These are phyloP conservation scores for Gadopsis bispinosus DNA, from an alignment of 2,797 vertebrate genomes.

Conservation along the genomic window DNA sequence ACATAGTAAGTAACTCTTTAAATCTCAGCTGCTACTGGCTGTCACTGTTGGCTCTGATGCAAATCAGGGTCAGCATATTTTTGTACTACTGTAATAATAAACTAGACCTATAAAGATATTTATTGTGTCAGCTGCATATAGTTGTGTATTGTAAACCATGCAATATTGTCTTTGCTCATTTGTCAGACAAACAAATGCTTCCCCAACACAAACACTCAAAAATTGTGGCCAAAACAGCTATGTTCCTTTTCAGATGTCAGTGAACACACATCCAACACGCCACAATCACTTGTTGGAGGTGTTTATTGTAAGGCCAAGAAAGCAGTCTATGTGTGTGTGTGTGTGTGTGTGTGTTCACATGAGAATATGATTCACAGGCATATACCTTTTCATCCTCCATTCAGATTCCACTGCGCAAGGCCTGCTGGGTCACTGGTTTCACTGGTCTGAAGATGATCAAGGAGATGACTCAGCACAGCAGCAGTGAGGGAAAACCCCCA, in stretches of 20 bases:
- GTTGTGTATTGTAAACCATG: background rate
- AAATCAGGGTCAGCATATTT: background rate
- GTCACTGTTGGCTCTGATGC: background rate
- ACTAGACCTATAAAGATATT: background rate
- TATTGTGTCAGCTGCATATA: slow-evolving; percentile 1
- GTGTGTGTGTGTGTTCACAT: background rate
- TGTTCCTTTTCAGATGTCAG: slow-evolving; percentile 12
- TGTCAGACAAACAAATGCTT: slow-evolving; percentile 10
- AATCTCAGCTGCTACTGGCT: too few species aligned
- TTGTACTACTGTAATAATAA: background rate
- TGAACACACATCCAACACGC: slow-evolving; percentile 3
- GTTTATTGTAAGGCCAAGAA: background rate
- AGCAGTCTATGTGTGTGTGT: background rate
- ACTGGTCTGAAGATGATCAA: slow-evolving; percentile 49
- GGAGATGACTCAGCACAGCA: slow-evolving; percentile 58
- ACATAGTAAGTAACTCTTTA: background rate
- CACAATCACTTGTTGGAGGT: background rate
- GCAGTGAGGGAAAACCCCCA: slow-evolving; percentile 53
- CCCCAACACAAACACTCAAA: slow-evolving; percentile 29
- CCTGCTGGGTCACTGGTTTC: slow-evolving; percentile 54
- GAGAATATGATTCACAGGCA: background rate
- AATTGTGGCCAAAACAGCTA: background rate
- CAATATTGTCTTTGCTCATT: slow-evolving; percentile 24
- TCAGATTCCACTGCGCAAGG: slow-evolving; percentile 29
- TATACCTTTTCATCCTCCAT: slow-evolving; percentile 15